Conservation (phyloP, 2,113 vertebrate genomes). For the Centrocercus urophasianus region DNA sequence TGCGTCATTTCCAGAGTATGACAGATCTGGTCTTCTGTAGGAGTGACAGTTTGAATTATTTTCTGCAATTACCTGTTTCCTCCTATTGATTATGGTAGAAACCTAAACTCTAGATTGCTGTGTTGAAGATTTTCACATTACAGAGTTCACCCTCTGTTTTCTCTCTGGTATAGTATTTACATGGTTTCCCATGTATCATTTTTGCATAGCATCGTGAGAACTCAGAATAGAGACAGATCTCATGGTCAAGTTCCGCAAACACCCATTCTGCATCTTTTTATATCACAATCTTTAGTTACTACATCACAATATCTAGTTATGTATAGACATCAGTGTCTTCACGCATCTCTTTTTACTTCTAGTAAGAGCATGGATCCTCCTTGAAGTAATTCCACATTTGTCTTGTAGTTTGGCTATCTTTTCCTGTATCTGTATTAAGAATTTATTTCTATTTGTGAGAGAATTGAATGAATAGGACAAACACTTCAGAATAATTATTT, state of each 20-base stretch:
- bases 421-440: not conserved
- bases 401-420: not conserved
- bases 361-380: not conserved
- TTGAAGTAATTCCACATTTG: not conserved
- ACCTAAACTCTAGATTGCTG: not conserved
- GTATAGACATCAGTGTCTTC: not conserved
- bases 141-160: not conserved
- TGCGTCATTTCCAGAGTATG: not conserved
- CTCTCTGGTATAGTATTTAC: not conserved
- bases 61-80: not conserved
- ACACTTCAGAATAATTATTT: not conserved
- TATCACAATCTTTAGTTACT: not conserved
- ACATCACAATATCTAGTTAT: not conserved
- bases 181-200: not conserved
- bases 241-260: not conserved
- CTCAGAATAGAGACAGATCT: not conserved
- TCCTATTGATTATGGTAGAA: not conserved
- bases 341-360: not conserved
- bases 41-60: not conserved
- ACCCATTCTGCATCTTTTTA: not conserved
- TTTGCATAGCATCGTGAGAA: not conserved
- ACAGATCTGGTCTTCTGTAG: slow-evolving; percentile 1
- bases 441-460: not conserved
- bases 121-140: not conserved
- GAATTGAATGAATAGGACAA: not conserved